Evolutionary conservation across 2,797 vertebrate species (phyloP).

Genomic region (Tenualosa ilisha): DNA sequence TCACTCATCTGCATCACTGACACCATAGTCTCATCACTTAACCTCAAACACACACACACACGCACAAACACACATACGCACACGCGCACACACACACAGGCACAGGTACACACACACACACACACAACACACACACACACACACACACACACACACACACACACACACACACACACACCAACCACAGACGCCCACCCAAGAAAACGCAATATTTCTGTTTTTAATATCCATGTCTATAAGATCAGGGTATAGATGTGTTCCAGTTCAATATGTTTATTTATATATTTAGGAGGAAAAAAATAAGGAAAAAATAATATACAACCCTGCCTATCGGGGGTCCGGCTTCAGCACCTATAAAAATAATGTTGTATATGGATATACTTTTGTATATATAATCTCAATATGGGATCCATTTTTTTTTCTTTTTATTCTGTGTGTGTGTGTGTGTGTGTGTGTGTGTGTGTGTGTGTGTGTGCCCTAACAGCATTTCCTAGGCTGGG

Average conservation of each 20-base stretch:
- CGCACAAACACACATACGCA: not conserved
- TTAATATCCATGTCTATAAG: constrained; percentile 86
- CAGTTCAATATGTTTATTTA: constrained; percentile 84
- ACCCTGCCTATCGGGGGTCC: constrained; percentile 66
- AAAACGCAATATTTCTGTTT: constrained; percentile 85
- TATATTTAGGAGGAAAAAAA: constrained; percentile 71
- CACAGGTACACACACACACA: not conserved
- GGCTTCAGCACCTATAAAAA: constrained; percentile 79
- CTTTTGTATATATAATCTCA: constrained; percentile 87
- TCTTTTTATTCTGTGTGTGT: not conserved
- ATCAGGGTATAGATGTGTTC: constrained; percentile 82
- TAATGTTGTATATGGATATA: constrained; percentile 84
- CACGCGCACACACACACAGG: constrained; percentile 51
- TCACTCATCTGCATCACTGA: constrained; percentile 70
- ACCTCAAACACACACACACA: constrained; percentile 27
- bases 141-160: not conserved
- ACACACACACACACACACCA: constrained; percentile 53
- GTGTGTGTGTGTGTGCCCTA: constrained; percentile 74
- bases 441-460: constrained; percentile 40
- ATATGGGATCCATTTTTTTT: constrained; percentile 83
- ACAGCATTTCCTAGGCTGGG: constrained; percentile 98
- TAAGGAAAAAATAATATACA: constrained; percentile 49
- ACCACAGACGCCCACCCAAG: constrained; percentile 68
- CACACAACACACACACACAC: constrained; percentile 23
- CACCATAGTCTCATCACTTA: constrained; percentile 3